Evolutionary conservation across 2,113 vertebrate genomes (phyloP).

Genomic region (Excalfactoria chinensis): DNA sequence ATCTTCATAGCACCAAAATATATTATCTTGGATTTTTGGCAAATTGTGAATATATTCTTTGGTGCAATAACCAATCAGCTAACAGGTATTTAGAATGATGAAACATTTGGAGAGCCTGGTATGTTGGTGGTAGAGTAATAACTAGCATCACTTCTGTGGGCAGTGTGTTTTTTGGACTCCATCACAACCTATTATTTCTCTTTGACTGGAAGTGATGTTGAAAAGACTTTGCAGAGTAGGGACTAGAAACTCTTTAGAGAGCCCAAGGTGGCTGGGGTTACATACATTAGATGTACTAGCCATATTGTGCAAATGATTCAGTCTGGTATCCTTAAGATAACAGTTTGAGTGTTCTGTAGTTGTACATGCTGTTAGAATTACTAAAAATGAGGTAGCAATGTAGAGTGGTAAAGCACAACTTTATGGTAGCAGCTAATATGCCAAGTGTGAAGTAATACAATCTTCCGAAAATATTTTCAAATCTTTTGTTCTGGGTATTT

Average conservation of each 20-base stretch:
- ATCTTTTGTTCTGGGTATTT: conserved; percentile 17
- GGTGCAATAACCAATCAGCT: neutral
- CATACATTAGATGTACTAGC: neutral
- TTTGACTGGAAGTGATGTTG: neutral
- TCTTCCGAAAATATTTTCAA: conserved; percentile 1
- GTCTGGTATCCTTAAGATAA: neutral
- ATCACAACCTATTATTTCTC: neutral
- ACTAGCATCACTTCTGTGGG: neutral
- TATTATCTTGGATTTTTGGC: neutral
- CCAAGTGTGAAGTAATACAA: neutral
- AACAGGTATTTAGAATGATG: neutral
- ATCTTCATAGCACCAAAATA: neutral
- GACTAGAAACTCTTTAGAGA: neutral
- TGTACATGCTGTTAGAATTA: neutral
- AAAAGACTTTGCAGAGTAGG: neutral
- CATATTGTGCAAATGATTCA: neutral
- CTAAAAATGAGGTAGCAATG: neutral
- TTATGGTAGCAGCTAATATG: neutral
- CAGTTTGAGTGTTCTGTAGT: neutral
- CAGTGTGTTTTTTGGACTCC: neutral
- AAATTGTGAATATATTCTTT: neutral
- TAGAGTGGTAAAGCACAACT: neutral
- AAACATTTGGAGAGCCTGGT: neutral
- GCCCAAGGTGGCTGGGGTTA: neutral
- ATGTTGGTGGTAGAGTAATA: neutral